Evolutionary conservation across 2,888 invertebrate species (phyloP).

Genomic region (Cryptocephalus moraei): DNA sequence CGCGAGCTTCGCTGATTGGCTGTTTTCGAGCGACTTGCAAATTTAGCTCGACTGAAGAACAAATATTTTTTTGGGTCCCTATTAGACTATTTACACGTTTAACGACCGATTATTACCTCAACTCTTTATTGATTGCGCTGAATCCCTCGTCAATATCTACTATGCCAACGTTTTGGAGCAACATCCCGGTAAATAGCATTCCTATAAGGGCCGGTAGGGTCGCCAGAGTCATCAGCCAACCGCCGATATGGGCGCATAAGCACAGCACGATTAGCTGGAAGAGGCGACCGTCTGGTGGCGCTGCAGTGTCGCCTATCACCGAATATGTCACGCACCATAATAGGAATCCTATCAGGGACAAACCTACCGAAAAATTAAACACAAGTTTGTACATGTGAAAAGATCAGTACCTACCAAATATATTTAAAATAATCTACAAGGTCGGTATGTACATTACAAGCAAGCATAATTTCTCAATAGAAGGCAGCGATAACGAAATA

Average conservation of each 20-base stretch:
- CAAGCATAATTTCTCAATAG: too few relatives aligned
- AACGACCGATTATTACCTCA: conserved; percentile 46
- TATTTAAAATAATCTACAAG: too few relatives aligned
- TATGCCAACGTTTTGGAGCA: conserved; percentile 65
- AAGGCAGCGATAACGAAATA: too few relatives aligned
- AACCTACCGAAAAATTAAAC: not conserved
- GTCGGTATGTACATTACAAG: too few relatives aligned
- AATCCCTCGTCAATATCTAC: conserved; percentile 58
- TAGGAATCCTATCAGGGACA: conserved; percentile 54
- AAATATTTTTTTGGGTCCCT: too few relatives aligned
- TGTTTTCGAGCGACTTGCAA: too few relatives aligned
- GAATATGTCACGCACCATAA: conserved; percentile 70
- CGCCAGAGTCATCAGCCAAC: conserved; percentile 68
- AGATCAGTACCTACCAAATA: too few relatives aligned
- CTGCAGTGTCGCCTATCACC: conserved; percentile 66
- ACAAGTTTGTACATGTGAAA: too few relatives aligned
- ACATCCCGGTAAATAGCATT: conserved; percentile 74
- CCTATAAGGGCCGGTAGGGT: conserved; percentile 78
- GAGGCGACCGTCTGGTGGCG: conserved; percentile 76
- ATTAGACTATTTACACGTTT: too few relatives aligned
- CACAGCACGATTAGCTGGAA: conserved; percentile 67
- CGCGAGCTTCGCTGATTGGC: too few relatives aligned
- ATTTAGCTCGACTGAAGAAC: too few relatives aligned
- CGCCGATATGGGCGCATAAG: conserved; percentile 71
- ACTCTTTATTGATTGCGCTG: conserved; percentile 53